These are phyloP conservation scores for Cyprinus carpio DNA, from an alignment of 2,113 vertebrate genomes.

Conservation along the genomic window DNA sequence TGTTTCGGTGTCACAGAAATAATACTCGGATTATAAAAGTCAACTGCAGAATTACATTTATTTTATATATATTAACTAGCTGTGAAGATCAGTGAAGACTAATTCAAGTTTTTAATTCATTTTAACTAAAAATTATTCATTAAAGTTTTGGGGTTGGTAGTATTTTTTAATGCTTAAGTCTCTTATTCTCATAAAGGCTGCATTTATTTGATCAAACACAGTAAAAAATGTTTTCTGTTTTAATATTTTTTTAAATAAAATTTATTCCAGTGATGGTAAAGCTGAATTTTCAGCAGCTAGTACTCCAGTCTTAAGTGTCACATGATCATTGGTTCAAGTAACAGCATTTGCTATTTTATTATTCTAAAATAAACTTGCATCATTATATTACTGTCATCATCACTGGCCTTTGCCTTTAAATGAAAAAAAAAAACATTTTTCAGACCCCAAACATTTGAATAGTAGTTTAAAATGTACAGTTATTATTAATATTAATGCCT, in stretches of 20 bases:
- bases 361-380: too few relatives aligned
- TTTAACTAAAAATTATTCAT: too few relatives aligned
- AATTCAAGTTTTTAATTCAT: neutral
- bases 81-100: too few relatives aligned
- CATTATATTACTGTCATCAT: too few relatives aligned
- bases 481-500: neutral
- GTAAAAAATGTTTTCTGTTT: neutral
- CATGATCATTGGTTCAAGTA: neutral
- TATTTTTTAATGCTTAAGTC: neutral
- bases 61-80: too few relatives aligned
- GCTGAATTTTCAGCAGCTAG: neutral
- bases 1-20: too few relatives aligned
- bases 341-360: too few relatives aligned
- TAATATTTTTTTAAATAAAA: neutral
- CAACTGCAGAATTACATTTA: too few relatives aligned
- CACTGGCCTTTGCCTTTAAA: neutral
- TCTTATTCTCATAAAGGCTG: neutral
- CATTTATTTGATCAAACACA: neutral
- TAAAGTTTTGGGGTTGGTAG: neutral
- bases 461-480: neutral
- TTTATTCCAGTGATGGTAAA: neutral
- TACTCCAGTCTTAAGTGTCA: neutral
- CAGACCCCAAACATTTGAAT: neutral
- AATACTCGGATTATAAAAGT: too few relatives aligned
- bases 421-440: neutral